Conservation (phyloP, 2,888 invertebrate genomes). For the Chymomyza procnemis region DNA sequence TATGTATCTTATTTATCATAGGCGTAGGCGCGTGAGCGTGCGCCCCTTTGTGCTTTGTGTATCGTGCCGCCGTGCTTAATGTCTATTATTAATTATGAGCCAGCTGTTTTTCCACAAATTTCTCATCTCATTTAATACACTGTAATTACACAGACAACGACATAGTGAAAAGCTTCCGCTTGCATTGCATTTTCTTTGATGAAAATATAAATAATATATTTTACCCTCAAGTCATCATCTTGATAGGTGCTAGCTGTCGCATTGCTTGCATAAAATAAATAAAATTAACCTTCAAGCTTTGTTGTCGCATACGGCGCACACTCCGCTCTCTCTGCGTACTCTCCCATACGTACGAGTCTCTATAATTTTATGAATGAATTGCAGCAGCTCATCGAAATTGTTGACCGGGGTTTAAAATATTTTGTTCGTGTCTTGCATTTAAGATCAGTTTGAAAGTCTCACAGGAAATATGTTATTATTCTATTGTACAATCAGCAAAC, state of each 20-base stretch:
- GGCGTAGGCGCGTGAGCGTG: slow-evolving; percentile 26
- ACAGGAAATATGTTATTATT: not conserved
- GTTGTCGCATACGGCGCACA: slow-evolving; percentile 28
- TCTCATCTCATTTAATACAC: not conserved
- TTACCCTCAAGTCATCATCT: not conserved
- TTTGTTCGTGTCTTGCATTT: not conserved
- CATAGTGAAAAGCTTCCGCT: not conserved
- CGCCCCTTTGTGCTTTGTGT: not conserved
- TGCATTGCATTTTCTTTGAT: slow-evolving; percentile 22
- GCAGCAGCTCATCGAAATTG: not conserved
- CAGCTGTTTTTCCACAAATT: slow-evolving; percentile 22
- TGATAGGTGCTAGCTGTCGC: slow-evolving; percentile 12
- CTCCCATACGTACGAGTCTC: slow-evolving; percentile 5
- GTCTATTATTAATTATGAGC: slow-evolving; percentile 20
- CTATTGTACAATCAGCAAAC: not conserved
- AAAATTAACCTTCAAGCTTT: slow-evolving; percentile 51
- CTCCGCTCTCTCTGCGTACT: not conserved
- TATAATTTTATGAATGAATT: slow-evolving; percentile 52
- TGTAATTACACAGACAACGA: not conserved
- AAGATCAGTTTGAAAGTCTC: not conserved
- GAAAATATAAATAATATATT: not conserved
- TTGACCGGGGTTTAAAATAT: not conserved
- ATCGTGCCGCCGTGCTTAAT: not conserved
- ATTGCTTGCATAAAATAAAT: slow-evolving; percentile 53
- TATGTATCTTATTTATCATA: slow-evolving; percentile 6